Percentiles rank a stretch among this genome's conserved stretches.
These are phyloP conservation scores for Sturnus vulgaris DNA, from an alignment of 2,113 vertebrate species.

Conservation along the genomic window DNA sequence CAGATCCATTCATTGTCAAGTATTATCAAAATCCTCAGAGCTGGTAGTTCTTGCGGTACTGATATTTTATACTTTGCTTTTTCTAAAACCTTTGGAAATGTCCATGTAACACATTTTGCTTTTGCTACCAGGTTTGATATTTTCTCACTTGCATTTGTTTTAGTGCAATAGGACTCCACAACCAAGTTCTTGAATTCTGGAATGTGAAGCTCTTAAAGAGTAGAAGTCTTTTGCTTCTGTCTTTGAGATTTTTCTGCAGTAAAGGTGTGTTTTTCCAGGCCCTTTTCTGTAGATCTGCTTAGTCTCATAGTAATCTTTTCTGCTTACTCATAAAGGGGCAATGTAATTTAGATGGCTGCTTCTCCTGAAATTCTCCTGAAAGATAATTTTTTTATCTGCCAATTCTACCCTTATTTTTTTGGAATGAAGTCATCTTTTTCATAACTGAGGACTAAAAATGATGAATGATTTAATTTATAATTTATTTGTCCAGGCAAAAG, in stretches of 20 bases:
- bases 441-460: background rate
- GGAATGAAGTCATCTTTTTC: background rate
- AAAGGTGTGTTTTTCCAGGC: constrained; percentile 49
- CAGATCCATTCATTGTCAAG: background rate
- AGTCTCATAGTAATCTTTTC: constrained; percentile 31
- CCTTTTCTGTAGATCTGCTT: constrained; percentile 1
- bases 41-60: background rate
- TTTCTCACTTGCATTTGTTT: background rate
- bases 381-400: constrained; percentile 14
- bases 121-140: background rate
- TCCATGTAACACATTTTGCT: background rate
- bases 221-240: background rate
- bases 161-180: background rate
- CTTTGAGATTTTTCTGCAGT: constrained; percentile 46
- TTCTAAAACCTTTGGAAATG: background rate
- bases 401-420: constrained; percentile 9
- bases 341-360: constrained; percentile 40
- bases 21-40: background rate
- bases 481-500: background rate
- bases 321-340: constrained; percentile 42
- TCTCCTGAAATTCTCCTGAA: background rate
- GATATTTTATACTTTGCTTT: background rate
- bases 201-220: background rate
- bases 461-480: constrained; percentile 4
- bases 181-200: background rate